Base-by-base conservation (phyloP, 2,797 vertebrate species). In the Cyprinodon diabolis region DNA sequence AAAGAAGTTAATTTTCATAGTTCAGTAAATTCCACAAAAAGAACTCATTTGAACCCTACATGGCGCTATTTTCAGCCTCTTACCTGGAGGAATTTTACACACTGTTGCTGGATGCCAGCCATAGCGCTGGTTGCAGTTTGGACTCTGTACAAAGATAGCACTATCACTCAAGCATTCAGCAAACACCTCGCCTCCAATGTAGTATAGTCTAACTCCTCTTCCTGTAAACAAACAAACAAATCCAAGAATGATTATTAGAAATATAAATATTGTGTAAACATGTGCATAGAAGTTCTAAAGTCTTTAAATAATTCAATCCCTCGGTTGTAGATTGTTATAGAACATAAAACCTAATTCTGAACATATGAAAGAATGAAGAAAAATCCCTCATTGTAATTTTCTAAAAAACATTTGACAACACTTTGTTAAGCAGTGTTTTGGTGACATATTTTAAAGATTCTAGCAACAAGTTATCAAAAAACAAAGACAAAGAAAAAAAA, bases 21-120 rank as follows among this genome's bases (percentile, higher is more conserved):
- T 37, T 62, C 11, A 40, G 35, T 11, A 10, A 30, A 30, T 30
- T 30, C 30, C 30, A 30, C 30, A 17, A 3, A 3, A 43, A 63
- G 10, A 21, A 15, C 10, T 63, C 19, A 21, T 40, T 4, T n/a
- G 37, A 11, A 4, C 40, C 37, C 60, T 43, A 40, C 19, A 12
- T 6, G n/a, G 25, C 25, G 35, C 25, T 21, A 52, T 54, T 30
- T 58, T 73, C 30, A 71, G 57, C 0, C 52, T 63, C 76, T 91
- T 81, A 99, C 98, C 98, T 96, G 98, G 97, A 77, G 98, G 98
- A 69, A 99, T 99, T 95, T 99, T 99, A 93, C 98, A 99, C 79
- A 99, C 98, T 0, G 98, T 99, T 58, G 98, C 98, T 77, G 98
- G 98, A 95, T 99, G 98, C 98, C 98, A 99, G 87, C 98, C 97